phyloP scores from a whole-genome alignment of 2,888 invertebrate genomes.

The Ellobium chinense region DNA sequence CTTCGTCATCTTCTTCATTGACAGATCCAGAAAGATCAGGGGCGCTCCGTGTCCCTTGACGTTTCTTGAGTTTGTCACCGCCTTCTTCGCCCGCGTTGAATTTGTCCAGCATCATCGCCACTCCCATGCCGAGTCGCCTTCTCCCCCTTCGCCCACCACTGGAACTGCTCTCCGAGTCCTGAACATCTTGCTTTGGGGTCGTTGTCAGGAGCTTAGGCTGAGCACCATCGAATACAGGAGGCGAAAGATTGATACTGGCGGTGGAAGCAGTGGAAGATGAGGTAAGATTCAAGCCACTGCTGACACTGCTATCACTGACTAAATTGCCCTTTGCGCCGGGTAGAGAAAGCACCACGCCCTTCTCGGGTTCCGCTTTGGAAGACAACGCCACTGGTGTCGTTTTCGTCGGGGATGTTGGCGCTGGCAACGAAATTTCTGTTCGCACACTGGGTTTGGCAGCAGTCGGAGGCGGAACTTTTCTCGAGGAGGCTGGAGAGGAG shows the following conservation, averaged over 20 bases:
- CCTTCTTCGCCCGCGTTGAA: conserved; percentile 71
- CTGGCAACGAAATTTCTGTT: neutral
- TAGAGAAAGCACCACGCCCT: neutral
- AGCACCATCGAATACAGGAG: neutral
- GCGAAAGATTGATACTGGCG: conserved; percentile 1
- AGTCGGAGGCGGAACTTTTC: conserved; percentile 35
- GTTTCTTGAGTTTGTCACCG: conserved; percentile 48
- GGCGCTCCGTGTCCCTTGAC: conserved; percentile 69
- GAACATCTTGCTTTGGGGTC: neutral
- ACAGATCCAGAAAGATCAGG: conserved; percentile 68
- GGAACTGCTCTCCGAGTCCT: neutral
- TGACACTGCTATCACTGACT: neutral
- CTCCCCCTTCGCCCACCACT: conserved; percentile 8
- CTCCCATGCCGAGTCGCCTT: conserved; percentile 54
- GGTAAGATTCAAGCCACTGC: neutral
- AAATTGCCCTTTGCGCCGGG: neutral
- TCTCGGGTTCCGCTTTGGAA: neutral
- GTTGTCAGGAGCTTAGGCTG: neutral
- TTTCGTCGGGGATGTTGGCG: neutral
- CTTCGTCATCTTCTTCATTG: conserved; percentile 47
- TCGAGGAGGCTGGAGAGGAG: conserved; percentile 4
- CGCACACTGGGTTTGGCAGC: conserved; percentile 13
- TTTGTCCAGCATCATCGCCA: conserved; percentile 68
- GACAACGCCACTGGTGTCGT: neutral
- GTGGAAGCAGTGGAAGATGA: neutral